phyloP scores from a whole-genome alignment of 2,797 vertebrate species.

The Etheostoma perlongum region DNA sequence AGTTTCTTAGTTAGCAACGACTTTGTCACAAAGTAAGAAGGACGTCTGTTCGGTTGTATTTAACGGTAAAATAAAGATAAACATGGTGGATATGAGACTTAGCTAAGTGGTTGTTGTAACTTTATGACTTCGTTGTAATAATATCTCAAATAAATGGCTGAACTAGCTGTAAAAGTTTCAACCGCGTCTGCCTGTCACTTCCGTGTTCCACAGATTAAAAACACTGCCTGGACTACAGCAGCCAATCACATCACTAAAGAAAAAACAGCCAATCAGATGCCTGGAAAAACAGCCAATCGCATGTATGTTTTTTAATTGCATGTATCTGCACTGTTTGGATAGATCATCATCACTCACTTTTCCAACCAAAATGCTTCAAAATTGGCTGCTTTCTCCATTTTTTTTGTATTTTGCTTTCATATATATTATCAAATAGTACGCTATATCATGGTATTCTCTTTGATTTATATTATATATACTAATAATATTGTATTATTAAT shows the following conservation, averaged over 20 bases:
- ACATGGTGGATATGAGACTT: neutral
- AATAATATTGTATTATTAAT: conserved; percentile 1
- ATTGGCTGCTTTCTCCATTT: neutral
- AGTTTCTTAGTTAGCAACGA: neutral
- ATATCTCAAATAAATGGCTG: fast-evolving
- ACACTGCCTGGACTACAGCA: conserved; percentile 7
- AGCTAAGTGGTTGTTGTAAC: no score
- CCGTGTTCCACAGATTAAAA: conserved; percentile 52
- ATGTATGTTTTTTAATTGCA: neutral
- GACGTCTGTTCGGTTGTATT: neutral
- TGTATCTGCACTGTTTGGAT: neutral
- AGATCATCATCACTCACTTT: neutral
- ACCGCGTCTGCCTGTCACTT: conserved; percentile 1
- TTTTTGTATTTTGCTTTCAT: neutral
- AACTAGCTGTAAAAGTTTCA: neutral
- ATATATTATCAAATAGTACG: neutral
- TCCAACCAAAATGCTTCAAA: neutral
- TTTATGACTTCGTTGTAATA: fast-evolving
- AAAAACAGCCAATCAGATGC: conserved; percentile 64
- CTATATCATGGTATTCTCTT: neutral
- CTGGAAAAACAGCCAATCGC: conserved; percentile 18
- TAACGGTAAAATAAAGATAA: no score
- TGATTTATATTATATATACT: neutral
- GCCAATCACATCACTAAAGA: conserved; percentile 60
- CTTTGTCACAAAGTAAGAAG: neutral